These are phyloP conservation scores for pig (Sus scrofa) DNA, from an alignment of 2,113 vertebrate genomes.

Conservation along the genomic window T2T-Sscrofa CM000817.6:28134501-28135000, in stretches of 20 bases:
- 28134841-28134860: neutral
- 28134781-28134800: too few species aligned
- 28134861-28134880: neutral
- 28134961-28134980: neutral
- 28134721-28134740: accelerated
- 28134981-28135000: neutral
- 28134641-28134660: neutral
- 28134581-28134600: neutral
- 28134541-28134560: neutral
- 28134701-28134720: neutral
- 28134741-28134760: neutral
- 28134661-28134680: neutral
- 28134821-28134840: neutral
- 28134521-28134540: neutral
- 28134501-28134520: neutral
- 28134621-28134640: neutral
- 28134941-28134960: accelerated
- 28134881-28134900: too few species aligned
- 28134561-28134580: neutral
- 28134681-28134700: neutral
- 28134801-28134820: neutral
- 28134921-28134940: neutral
- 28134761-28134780: neutral
- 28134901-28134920: accelerated
- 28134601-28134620: neutral